These are phyloP conservation scores for Diachasma alloeum DNA, from an alignment of 1,140 invertebrate genomes.

Conservation along the genomic window DNA sequence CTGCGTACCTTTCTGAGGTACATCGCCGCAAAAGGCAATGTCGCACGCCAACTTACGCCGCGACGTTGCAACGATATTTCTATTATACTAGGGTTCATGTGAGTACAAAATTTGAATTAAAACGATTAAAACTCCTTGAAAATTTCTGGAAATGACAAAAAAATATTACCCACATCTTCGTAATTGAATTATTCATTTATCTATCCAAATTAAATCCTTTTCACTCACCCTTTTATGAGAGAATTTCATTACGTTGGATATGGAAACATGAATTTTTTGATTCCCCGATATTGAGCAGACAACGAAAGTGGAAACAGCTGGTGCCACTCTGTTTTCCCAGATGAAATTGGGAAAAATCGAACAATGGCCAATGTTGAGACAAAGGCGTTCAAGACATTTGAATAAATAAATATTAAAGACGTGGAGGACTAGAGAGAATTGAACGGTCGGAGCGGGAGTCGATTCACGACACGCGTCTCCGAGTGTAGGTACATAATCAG, in stretches of 20 bases:
- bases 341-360: background rate
- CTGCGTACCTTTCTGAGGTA: no score
- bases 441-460: background rate
- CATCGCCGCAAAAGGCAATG: no score
- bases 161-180: no score
- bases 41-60: no score
- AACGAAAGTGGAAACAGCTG: background rate
- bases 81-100: no score
- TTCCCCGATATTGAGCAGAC: background rate
- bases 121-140: no score
- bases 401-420: constrained; percentile 6
- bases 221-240: no score
- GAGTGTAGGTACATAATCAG: background rate
- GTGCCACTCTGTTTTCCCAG: background rate
- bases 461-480: background rate
- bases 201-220: no score
- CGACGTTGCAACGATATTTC: no score
- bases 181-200: no score
- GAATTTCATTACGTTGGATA: background rate
- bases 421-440: background rate
- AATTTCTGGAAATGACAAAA: no score
- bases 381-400: background rate
- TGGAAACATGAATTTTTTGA: background rate
- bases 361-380: background rate
- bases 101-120: no score